These are phyloP conservation scores for Calephelis perditalis DNA, from an alignment of 2,888 invertebrate species.

Conservation along the genomic window DNA sequence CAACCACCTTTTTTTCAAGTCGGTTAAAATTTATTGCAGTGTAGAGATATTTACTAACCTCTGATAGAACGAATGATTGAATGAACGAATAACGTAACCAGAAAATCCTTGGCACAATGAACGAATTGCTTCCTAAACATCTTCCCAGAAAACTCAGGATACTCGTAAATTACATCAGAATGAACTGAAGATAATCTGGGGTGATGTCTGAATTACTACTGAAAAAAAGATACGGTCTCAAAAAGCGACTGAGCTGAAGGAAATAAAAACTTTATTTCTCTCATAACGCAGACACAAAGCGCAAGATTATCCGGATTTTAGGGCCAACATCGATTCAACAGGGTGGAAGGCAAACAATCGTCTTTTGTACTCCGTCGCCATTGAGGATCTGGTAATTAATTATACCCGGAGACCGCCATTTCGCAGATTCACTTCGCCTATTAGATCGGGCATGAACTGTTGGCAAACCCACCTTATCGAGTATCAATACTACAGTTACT, in stretches of 20 bases:
- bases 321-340: conserved; percentile 64
- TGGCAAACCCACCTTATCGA: too few relatives aligned
- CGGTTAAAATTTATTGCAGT: too few relatives aligned
- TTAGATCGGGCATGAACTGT: too few relatives aligned
- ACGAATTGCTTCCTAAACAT: background rate
- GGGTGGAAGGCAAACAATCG: conserved; percentile 59
- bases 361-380: conserved; percentile 60
- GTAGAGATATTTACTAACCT: too few relatives aligned
- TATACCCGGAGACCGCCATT: conserved; percentile 38
- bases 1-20: too few relatives aligned
- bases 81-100: background rate
- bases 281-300: conserved; percentile 62
- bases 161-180: conserved; percentile 9
- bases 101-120: background rate
- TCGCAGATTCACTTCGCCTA: conserved; percentile 27
- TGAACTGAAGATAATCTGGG: conserved; percentile 15
- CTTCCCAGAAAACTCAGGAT: background rate
- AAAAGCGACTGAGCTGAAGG: conserved; percentile 48
- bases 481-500: too few relatives aligned
- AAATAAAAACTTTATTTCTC: conserved; percentile 69
- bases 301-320: conserved; percentile 68
- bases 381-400: conserved; percentile 71
- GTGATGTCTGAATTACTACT: conserved; percentile 26
- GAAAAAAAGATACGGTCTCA: conserved; percentile 22
- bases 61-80: too few relatives aligned